These are phyloP conservation scores for Gadus macrocephalus DNA, from an alignment of 2,113 vertebrate genomes.

Conservation along the genomic window DNA sequence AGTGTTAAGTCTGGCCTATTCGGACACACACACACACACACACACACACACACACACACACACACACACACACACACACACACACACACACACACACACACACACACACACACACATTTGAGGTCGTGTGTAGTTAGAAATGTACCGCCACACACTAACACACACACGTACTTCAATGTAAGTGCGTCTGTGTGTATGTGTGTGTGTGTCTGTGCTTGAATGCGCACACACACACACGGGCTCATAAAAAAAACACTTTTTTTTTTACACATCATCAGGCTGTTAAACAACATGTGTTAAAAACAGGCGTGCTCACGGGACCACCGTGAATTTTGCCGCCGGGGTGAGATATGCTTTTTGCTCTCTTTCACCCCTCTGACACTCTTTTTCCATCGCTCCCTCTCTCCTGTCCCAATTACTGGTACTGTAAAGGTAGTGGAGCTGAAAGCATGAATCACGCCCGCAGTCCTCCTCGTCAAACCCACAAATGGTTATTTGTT, in stretches of 20 bases:
- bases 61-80: conserved; percentile 39
- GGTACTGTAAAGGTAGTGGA: neutral
- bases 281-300: conserved; percentile 52
- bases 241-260: conserved; percentile 38
- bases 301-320: conserved; percentile 54
- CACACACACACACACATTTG: conserved; percentile 7
- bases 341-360: conserved; percentile 22
- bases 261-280: conserved; percentile 57
- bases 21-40: conserved; percentile 1
- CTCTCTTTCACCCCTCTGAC: neutral
- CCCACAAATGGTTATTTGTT: conserved; percentile 22
- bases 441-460: conserved; percentile 23
- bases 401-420: no score
- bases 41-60: neutral
- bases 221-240: no score
- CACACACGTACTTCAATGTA: neutral
- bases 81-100: conserved; percentile 23
- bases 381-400: conserved; percentile 10
- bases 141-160: no score
- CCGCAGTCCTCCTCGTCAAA: conserved; percentile 31
- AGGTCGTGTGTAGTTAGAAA: no score
- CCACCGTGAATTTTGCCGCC: conserved; percentile 41
- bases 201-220: neutral
- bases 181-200: neutral
- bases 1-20: conserved; percentile 33